phyloP scores from a whole-genome alignment of 2,797 vertebrate species.

The Eulemur coronatus region DNA sequence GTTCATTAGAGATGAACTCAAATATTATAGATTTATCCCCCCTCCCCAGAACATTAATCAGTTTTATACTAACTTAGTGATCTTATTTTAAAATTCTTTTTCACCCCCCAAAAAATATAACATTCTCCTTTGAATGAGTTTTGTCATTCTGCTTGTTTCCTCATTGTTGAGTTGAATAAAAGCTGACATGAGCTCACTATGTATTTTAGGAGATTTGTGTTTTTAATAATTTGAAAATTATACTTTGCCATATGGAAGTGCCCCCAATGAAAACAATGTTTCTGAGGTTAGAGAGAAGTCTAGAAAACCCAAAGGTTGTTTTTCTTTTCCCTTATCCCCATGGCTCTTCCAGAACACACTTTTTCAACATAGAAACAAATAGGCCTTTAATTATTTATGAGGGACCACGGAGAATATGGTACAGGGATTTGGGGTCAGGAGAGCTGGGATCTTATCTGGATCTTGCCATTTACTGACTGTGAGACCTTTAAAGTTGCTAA shows the following conservation, averaged over 20 bases:
- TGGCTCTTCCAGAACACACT: not conserved
- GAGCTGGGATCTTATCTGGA: not conserved
- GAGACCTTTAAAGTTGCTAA: not conserved
- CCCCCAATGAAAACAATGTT: not conserved
- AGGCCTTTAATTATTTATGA: not conserved
- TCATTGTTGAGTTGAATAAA: slow-evolving; percentile 9
- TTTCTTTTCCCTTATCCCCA: not conserved
- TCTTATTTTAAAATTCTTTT: not conserved
- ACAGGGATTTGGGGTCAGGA: not conserved
- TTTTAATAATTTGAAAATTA: slow-evolving; percentile 46
- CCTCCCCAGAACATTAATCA: not conserved
- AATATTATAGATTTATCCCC: not conserved
- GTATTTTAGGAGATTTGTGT: slow-evolving; percentile 7
- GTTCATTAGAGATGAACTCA: not conserved
- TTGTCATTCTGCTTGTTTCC: slow-evolving; percentile 9
- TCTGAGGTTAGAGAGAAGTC: slow-evolving; percentile 13
- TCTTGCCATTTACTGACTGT: not conserved
- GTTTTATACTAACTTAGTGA: not conserved
- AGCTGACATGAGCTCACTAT: not conserved
- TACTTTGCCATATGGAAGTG: not conserved
- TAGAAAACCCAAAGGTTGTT: not conserved
- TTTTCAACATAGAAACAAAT: not conserved
- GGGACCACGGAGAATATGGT: not conserved
- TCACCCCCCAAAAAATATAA: not conserved
- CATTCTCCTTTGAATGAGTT: not conserved